Conservation (phyloP, 2,797 vertebrate species). For the Epinephelus malabaricus region DNA sequence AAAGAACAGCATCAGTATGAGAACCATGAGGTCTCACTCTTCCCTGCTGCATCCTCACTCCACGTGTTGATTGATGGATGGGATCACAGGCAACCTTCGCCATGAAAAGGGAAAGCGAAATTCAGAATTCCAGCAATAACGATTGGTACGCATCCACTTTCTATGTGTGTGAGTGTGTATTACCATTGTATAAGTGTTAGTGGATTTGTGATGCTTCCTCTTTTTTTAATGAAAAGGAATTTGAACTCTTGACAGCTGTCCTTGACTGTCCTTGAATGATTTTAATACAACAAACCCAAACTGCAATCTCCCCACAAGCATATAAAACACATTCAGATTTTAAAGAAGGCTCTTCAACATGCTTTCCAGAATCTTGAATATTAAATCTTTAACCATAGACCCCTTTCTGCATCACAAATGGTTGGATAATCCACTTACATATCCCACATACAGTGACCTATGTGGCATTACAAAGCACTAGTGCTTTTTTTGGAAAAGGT, state of each 20-base stretch:
- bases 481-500: conserved; percentile 35
- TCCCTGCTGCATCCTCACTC: conserved; percentile 44
- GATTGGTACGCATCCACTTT: not conserved
- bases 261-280: conserved; percentile 24
- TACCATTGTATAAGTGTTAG: not conserved
- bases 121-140: conserved; percentile 17
- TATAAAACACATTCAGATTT: conserved; percentile 31
- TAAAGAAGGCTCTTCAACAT: conserved; percentile 5
- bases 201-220: not conserved
- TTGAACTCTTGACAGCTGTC: conserved; percentile 24
- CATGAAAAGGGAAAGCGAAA: conserved; percentile 22
- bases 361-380: conserved; percentile 18
- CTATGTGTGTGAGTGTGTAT: not conserved
- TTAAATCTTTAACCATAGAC: conserved; percentile 3
- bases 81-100: conserved; percentile 52
- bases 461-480: conserved; percentile 9
- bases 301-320: conserved; percentile 5
- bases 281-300: conserved; percentile 13
- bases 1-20: conserved; percentile 56
- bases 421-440: conserved; percentile 14
- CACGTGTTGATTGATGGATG: conserved; percentile 63
- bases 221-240: conserved; percentile 15
- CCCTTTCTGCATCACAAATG: conserved; percentile 6
- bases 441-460: not conserved
- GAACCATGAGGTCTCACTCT: conserved; percentile 41